Evolutionary conservation across 2,113 vertebrate genomes (phyloP).

Genomic region (Tetrax tetrax): DNA sequence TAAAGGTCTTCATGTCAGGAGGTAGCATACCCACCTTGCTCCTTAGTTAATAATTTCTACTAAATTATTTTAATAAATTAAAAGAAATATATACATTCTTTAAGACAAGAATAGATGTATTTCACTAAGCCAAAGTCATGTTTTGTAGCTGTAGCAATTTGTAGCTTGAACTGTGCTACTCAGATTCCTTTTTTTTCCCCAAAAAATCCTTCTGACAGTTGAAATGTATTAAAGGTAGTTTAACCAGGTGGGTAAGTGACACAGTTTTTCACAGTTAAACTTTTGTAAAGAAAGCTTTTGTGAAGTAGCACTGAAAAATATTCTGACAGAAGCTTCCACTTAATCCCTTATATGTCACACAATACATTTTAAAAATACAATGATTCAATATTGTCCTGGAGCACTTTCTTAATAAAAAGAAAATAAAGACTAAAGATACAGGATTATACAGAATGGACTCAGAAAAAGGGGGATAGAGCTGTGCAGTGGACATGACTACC

Average conservation of each 20-base stretch:
- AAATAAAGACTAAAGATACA: neutral
- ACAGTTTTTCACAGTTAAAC: conserved; percentile 30
- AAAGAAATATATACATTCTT: neutral
- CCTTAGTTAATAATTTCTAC: neutral
- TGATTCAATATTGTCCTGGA: neutral
- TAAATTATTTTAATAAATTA: neutral
- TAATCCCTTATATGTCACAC: conserved; percentile 9
- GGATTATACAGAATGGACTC: neutral
- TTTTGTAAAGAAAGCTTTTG: conserved; percentile 25
- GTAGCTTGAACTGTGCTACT: neutral
- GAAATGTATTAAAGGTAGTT: neutral
- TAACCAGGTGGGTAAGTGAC: neutral
- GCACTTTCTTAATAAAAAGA: conserved; percentile 23
- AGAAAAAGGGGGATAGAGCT: neutral
- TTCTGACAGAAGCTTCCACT: neutral
- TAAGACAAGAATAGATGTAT: neutral
- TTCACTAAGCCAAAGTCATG: neutral
- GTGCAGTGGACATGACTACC: neutral
- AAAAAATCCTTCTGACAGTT: neutral
- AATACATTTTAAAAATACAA: neutral
- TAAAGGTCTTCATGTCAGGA: neutral
- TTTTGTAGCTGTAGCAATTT: neutral
- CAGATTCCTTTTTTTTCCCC: neutral
- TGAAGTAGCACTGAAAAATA: conserved; percentile 15
- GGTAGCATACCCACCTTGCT: neutral